Conservation (phyloP, 1,140 invertebrate genomes). For the Leptinotarsa texana region DNA sequence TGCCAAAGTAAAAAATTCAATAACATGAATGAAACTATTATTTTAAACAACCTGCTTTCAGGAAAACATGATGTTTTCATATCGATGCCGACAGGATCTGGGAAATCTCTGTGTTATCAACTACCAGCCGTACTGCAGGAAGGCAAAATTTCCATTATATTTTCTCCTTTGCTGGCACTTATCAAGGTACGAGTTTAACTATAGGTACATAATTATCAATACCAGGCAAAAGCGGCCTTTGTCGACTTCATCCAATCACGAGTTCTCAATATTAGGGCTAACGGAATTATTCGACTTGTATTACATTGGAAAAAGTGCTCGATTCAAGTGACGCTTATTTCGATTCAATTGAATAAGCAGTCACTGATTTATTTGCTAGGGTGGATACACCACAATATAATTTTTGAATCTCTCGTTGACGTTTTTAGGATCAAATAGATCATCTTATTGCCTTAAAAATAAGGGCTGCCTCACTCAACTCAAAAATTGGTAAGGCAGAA, state of each 20-base stretch:
- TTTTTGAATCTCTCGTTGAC: background rate
- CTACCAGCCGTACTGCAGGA: constrained; percentile 78
- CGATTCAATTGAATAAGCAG: no score
- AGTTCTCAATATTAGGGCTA: no score
- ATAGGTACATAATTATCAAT: constrained; percentile 45
- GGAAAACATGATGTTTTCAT: constrained; percentile 78
- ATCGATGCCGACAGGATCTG: constrained; percentile 92
- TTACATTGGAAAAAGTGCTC: no score
- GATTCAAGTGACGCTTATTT: no score
- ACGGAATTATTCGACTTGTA: no score
- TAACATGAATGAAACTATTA: constrained; percentile 1
- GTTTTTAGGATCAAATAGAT: constrained; percentile 72
- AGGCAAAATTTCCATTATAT: constrained; percentile 80
- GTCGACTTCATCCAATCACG: no score
- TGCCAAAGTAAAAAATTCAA: constrained; percentile 42
- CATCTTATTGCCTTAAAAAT: constrained; percentile 72
- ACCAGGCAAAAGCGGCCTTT: no score
- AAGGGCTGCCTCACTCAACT: constrained; percentile 83
- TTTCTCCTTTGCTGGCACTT: constrained; percentile 90
- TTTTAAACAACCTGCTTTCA: constrained; percentile 45
- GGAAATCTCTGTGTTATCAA: constrained; percentile 96
- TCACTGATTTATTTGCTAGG: no score
- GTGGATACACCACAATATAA: no score
- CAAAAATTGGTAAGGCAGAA: constrained; percentile 77
- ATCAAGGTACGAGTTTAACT: constrained; percentile 61